Percentiles rank a stretch among this genome's conserved stretches.
These are phyloP conservation scores for Bombus cullumanus DNA, from an alignment of 1,140 invertebrate species.

Conservation along the genomic window DNA sequence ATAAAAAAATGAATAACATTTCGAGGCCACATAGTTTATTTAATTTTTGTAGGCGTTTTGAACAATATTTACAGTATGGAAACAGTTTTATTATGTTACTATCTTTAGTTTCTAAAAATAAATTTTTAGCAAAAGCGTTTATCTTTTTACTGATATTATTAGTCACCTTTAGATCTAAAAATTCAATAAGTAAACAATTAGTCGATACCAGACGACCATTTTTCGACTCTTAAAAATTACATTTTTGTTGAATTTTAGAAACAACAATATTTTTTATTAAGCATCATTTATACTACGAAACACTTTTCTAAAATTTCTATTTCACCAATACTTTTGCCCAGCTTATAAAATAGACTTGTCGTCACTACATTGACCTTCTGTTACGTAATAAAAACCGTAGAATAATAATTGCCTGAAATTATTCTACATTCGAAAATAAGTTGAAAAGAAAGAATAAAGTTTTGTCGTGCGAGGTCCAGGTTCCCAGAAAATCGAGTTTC, in stretches of 20 bases:
- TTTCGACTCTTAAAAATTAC: too few species aligned
- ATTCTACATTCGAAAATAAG: not conserved
- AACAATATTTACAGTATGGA: not conserved
- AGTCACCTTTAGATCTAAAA: not conserved
- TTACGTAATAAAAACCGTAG: not conserved
- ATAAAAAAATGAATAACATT: too few species aligned
- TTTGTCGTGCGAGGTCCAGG: not conserved
- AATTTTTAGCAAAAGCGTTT: too few species aligned
- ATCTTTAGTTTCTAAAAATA: not conserved
- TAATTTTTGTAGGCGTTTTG: not conserved
- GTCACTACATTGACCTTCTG: too few species aligned
- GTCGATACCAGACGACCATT: not conserved
- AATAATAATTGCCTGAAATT: not conserved
- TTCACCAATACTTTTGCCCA: not conserved
- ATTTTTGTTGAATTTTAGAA: not conserved
- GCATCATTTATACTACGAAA: not conserved
- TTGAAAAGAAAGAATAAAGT: not conserved
- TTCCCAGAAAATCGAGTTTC: not conserved
- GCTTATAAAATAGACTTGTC: not conserved
- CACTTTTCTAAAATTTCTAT: not conserved
- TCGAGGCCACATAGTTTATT: too few species aligned
- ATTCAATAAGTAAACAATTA: too few species aligned
- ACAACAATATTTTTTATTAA: not conserved
- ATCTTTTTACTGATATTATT: not conserved
- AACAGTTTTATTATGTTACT: not conserved